A percentile compares a stretch with the other conserved stretches of the same genome.
phyloP scores from a whole-genome alignment of 2,888 invertebrate species.

The Aspidiotus destructor region DNA sequence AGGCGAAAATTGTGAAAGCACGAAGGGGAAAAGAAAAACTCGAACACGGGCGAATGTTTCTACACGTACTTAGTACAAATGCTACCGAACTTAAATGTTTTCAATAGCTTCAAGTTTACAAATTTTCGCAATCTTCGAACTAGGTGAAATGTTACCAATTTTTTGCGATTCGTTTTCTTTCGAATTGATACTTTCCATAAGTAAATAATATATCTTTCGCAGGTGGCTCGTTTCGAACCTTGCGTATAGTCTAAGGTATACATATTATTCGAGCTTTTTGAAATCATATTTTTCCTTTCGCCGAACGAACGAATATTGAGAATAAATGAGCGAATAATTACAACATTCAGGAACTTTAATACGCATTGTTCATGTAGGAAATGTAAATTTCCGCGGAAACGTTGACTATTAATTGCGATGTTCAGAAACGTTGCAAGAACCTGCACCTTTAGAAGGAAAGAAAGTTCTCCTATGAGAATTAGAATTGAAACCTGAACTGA shows the following conservation, averaged over 20 bases:
- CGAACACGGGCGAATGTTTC: slow-evolving; percentile 18
- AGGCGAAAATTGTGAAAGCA: slow-evolving; percentile 8
- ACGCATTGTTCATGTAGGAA: too few relatives aligned
- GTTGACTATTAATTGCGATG: too few relatives aligned
- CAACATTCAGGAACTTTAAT: too few relatives aligned
- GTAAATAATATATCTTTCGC: slow-evolving; percentile 6
- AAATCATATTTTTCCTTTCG: too few relatives aligned
- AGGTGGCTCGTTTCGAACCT: not conserved
- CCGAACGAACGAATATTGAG: too few relatives aligned
- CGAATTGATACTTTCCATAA: slow-evolving; percentile 24
- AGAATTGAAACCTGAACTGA: too few relatives aligned
- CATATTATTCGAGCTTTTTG: too few relatives aligned
- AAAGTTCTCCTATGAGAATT: too few relatives aligned
- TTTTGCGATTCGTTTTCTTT: slow-evolving; percentile 15
- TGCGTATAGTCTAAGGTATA: not conserved
- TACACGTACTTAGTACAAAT: slow-evolving; percentile 32
- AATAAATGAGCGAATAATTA: too few relatives aligned
- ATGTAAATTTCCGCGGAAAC: too few relatives aligned
- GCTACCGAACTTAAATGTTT: slow-evolving; percentile 30
- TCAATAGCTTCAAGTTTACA: slow-evolving; percentile 29
- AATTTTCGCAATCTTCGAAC: slow-evolving; percentile 17
- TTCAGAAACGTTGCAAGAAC: too few relatives aligned
- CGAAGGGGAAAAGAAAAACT: slow-evolving; percentile 11
- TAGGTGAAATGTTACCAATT: slow-evolving; percentile 29
- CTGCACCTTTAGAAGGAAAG: too few relatives aligned